Evolutionary conservation across 2,888 invertebrate species (phyloP), one percentile per base, ranked within the genome.

Genomic region (Lasioglossum malachurum): DNA sequence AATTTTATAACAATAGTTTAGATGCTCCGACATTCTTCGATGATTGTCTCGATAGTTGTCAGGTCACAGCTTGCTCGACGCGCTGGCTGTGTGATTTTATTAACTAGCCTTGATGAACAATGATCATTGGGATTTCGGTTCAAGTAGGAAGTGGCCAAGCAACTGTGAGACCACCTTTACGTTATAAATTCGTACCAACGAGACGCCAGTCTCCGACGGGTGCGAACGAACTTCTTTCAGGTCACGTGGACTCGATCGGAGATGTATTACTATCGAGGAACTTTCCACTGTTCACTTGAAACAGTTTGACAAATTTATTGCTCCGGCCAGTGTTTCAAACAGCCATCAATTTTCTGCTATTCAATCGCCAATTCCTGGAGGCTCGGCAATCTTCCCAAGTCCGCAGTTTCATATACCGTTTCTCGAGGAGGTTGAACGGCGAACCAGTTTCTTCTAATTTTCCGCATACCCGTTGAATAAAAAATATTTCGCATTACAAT

Each of bases 141-240:
- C 64, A 14, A 64, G 27, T 31, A 64, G 64, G 64, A 64, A 64
- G 31, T 64, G 2, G 7, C 16, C 23, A n/a, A 23, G 23, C n/a
- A 19, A 44, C 3, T 76, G 64, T 81, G 76, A 76, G 10, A 16
- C 19, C 44, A 10, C 72, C 35, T 76, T 83, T 76, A 81, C 23
- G 46, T 46, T 57, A 44, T 35, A 60, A 81, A 75, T 84, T 80
- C 44, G 38, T 31, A 49, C 35, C 71, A 41, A 46, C 46, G 53
- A 74, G 75, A 49, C 72, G 72, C 10, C 71, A 12, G 57, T 46
- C 41, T 78, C 67, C 38, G 76, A 46, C 64, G 64, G 31, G 69
- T 49, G 74, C 80, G 77, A 78, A 83, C 72, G 78, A 85, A 84
- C 80, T 82, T 78, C 53, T 86, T 76, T 53, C 82, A 64, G 80